phyloP scores from a whole-genome alignment of 2,797 vertebrate genomes.

The Glossophaga mutica region DNA sequence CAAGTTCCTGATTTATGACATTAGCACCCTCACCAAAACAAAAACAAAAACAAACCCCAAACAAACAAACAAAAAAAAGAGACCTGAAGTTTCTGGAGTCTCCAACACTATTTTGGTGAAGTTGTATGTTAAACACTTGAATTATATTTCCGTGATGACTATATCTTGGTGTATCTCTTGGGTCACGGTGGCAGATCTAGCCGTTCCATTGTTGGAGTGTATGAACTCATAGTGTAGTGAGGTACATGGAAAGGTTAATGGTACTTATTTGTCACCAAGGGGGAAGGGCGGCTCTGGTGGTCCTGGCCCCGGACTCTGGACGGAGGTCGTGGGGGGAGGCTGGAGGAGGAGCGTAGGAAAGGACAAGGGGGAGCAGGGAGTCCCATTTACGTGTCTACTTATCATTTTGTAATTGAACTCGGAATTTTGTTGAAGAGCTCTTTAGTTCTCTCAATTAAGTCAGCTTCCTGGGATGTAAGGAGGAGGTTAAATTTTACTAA shows the following conservation, averaged over 20 bases:
- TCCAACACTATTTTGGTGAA: neutral
- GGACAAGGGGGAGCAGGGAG: neutral
- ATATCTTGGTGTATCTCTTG: neutral
- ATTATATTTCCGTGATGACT: neutral
- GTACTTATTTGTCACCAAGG: neutral
- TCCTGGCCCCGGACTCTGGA: neutral
- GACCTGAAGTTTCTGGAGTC: neutral
- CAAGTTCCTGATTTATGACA: neutral
- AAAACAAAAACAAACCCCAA: neutral
- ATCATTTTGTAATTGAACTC: neutral
- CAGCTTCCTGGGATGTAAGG: neutral
- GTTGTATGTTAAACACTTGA: neutral
- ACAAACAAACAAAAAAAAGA: too few relatives aligned
- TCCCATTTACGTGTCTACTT: neutral
- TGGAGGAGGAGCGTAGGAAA: neutral
- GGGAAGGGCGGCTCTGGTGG: neutral
- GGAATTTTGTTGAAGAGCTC: neutral
- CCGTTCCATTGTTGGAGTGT: neutral
- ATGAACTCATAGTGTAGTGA: neutral
- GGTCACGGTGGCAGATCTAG: neutral
- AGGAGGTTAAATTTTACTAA: neutral
- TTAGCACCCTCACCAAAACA: too few relatives aligned
- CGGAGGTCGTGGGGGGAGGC: neutral
- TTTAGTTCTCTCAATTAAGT: neutral
- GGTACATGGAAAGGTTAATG: neutral